Evolutionary conservation across 2,888 invertebrate genomes (phyloP).

Genomic region (Chymomyza amoena): DNA sequence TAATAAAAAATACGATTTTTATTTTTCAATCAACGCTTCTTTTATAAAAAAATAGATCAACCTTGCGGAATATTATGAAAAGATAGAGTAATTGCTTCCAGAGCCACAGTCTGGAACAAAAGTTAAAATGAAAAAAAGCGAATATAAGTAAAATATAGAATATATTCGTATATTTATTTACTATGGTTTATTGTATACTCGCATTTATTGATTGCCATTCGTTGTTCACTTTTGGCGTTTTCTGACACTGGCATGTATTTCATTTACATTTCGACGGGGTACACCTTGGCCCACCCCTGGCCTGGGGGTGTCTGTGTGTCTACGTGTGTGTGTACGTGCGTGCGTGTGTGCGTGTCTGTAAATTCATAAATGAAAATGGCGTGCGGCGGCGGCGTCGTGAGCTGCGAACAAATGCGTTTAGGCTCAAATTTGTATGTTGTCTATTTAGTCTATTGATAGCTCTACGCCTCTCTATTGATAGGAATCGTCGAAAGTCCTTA

Average conservation of each 20-base stretch:
- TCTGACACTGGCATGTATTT: neutral
- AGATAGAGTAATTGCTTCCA: neutral
- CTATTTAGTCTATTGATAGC: neutral
- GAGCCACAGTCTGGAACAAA: neutral
- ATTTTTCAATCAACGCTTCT: neutral
- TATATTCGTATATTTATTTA: neutral
- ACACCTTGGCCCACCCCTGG: neutral
- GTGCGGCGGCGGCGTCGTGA: slow-evolving; percentile 1
- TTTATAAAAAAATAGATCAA: neutral
- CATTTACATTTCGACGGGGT: neutral
- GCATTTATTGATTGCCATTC: neutral
- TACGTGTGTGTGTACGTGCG: neutral
- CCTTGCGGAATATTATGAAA: neutral
- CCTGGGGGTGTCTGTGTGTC: neutral
- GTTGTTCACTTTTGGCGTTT: neutral
- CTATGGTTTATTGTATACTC: neutral
- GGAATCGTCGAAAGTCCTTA: neutral
- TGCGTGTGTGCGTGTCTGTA: neutral
- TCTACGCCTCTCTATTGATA: neutral
- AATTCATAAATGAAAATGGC: neutral
- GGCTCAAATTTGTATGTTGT: neutral
- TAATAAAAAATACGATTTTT: neutral
- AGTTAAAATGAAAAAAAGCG: neutral
- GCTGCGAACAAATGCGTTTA: slow-evolving; percentile 8
- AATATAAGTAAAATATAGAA: neutral